Base-by-base conservation (phyloP, 2,888 invertebrate species). In the Napeogenes sylphis region DNA sequence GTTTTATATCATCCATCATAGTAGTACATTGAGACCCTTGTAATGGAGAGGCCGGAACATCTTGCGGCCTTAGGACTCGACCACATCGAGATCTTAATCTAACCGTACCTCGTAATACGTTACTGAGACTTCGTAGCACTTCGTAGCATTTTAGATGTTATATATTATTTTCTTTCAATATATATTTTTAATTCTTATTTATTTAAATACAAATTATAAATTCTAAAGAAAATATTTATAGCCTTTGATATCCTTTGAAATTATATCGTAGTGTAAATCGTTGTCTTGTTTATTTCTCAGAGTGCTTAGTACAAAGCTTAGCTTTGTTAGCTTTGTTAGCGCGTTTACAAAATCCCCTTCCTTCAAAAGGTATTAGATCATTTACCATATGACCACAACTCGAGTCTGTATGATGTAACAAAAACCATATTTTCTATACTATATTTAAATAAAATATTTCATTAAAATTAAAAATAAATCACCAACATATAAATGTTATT, bases 41-140 rank as follows among this genome's bases (percentile, higher is more conserved):
- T 61, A 59, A 67, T 68, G 61, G 61, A 64, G 59, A 58, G 66
- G 59, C 51, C 58, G 58, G 62, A 66, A 63, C 63, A 67, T 65
- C 60, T 65, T 68, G 68, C 58, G 65, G 63, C n/a, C 54, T 45
- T 46, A 30, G 21, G 61, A 56, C 14, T 53, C 14, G 45, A 33
- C 33, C 53, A 38, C 35, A 35, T 53, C 54, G 51, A 61, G 54
- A 54, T 58, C 56, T 38, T 62, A 62, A 62, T 53, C 54, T 57
- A 13, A 35, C 46, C 46, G 35, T 35, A 55, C 54, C 62, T 55
- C 33, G 45, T 54, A 57, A 45, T 35, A 53, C 33, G 33, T 38
- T 45, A 58, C 30, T 46, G 62, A 47, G 55, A 33, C 45, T 45
- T 21, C 62, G 68, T 65, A 65, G 66, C 65, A 33, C 21, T 63